A percentile compares a stretch with the other conserved stretches of the same genome.
Evolutionary conservation across 2,888 invertebrate species (phyloP).

Genomic region (Dasypolia templi): DNA sequence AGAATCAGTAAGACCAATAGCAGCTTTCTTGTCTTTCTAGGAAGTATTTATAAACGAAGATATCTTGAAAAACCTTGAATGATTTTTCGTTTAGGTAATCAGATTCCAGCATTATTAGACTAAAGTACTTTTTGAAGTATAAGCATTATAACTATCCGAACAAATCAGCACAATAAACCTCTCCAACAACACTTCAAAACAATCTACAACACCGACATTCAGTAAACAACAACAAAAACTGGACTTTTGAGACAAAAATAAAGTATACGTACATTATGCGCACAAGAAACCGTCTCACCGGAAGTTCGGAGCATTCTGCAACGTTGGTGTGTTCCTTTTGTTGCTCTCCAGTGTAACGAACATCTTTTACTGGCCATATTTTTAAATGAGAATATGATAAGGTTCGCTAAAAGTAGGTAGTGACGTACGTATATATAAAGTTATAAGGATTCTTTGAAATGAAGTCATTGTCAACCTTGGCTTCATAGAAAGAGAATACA

Average conservation of each 20-base stretch:
- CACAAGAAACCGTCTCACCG: conserved; percentile 67
- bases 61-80: background rate
- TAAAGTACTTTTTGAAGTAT: background rate
- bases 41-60: background rate
- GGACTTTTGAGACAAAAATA: conserved; percentile 67
- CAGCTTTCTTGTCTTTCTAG: background rate
- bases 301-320: conserved; percentile 65
- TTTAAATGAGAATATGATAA: background rate
- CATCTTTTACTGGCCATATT: conserved; percentile 7
- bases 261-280: conserved; percentile 57
- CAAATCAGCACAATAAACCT: conserved; percentile 24
- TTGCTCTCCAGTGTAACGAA: conserved; percentile 26
- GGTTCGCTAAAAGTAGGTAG: background rate
- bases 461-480: background rate
- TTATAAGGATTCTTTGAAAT: background rate
- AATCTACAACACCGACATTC: conserved; percentile 35
- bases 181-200: conserved; percentile 35
- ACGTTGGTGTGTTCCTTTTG: conserved; percentile 58
- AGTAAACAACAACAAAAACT: conserved; percentile 60
- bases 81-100: background rate
- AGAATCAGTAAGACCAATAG: background rate
- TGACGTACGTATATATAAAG: background rate
- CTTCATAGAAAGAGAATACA: background rate
- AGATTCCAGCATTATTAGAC: background rate
- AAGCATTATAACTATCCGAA: background rate